Conservation (phyloP, 2,888 invertebrate genomes). For the Colletes collaris region DNA sequence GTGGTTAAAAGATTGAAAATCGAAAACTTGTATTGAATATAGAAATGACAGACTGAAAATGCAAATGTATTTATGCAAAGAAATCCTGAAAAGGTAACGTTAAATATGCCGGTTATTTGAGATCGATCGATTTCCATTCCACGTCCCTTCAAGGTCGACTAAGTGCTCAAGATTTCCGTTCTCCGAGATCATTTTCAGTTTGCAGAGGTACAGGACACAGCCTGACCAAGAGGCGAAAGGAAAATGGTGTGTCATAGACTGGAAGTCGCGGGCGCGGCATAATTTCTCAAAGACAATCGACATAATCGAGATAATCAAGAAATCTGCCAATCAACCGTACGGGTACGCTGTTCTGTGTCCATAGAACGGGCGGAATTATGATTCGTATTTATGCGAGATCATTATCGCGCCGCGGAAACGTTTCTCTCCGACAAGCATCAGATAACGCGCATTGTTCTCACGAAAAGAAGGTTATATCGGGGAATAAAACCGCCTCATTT, state of each 20-base stretch:
- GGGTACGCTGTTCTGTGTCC: slow-evolving; percentile 39
- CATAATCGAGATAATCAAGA: slow-evolving; percentile 42
- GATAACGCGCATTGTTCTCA: slow-evolving; percentile 58
- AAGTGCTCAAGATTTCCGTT: slow-evolving; percentile 62
- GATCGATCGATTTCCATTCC: slow-evolving; percentile 74
- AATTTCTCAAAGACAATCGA: slow-evolving; percentile 53
- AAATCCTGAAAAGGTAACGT: too few species aligned
- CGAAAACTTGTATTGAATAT: too few species aligned
- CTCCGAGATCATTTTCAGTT: slow-evolving; percentile 71
- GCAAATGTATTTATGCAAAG: too few species aligned
- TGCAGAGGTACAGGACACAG: slow-evolving; percentile 10
- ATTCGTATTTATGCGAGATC: slow-evolving; percentile 57
- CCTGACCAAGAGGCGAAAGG: background rate
- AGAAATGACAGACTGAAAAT: too few species aligned
- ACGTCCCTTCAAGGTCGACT: slow-evolving; percentile 45
- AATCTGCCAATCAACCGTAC: slow-evolving; percentile 45
- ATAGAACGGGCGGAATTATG: slow-evolving; percentile 45
- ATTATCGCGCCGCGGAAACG: slow-evolving; percentile 54
- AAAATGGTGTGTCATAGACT: background rate
- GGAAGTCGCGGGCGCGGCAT: slow-evolving; percentile 23
- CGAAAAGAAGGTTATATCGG: slow-evolving; percentile 50
- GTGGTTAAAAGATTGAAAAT: too few species aligned
- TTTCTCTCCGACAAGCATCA: slow-evolving; percentile 50
- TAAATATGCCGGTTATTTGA: slow-evolving; percentile 64
- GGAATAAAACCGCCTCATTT: slow-evolving; percentile 52